Conservation (phyloP, 1,140 invertebrate genomes). For the Schlechtendalia chinensis region DNA sequence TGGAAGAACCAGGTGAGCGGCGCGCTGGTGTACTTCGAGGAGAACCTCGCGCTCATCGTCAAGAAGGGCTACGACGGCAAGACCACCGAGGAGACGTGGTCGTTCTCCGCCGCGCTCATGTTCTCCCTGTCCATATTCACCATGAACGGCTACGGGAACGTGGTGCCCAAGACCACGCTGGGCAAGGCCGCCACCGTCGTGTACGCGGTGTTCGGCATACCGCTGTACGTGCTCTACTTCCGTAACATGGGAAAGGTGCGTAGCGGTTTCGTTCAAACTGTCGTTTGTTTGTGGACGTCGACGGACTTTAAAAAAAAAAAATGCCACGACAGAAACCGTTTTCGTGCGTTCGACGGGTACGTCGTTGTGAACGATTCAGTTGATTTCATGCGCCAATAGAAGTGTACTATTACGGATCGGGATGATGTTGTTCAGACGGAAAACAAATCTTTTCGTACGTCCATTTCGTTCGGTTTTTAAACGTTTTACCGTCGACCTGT, state of each 20-base stretch:
- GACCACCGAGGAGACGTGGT: conserved; percentile 72
- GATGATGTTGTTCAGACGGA: not conserved
- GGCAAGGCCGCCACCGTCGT: conserved; percentile 89
- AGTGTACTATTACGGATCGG: no score
- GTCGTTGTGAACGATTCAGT: no score
- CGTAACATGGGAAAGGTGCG: conserved; percentile 79
- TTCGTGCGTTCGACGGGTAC: no score
- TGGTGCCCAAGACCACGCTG: conserved; percentile 85
- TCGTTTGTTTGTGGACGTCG: no score
- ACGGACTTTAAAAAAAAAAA: no score
- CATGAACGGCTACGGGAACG: conserved; percentile 94
- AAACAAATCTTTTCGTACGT: not conserved
- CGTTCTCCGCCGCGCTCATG: conserved; percentile 82
- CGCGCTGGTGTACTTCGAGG: conserved; percentile 70
- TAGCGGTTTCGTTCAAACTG: not conserved
- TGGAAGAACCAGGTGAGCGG: conserved; percentile 69
- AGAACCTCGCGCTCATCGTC: conserved; percentile 67
- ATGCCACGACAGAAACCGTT: no score
- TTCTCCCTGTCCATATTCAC: conserved; percentile 84
- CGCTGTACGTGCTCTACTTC: conserved; percentile 85
- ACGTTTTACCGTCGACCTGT: not conserved
- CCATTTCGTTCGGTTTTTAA: not conserved
- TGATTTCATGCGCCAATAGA: no score
- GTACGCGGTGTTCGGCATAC: conserved; percentile 93
- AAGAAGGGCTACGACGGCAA: conserved; percentile 76